phyloP scores from a whole-genome alignment of 1,140 invertebrate species.

The Kradibia gibbosae region DNA sequence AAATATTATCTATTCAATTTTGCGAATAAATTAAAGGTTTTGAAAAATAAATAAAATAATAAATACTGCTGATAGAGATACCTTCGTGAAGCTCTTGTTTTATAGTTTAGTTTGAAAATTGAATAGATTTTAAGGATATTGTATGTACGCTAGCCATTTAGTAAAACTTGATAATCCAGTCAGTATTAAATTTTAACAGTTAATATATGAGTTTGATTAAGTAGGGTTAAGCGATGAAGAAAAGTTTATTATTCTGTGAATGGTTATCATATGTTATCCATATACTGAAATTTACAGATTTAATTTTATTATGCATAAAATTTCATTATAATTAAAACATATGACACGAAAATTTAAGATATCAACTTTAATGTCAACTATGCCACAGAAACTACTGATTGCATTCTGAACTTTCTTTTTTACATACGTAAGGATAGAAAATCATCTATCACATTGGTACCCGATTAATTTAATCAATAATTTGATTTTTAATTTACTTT shows the following conservation, averaged over 20 bases:
- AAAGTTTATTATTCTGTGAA: too few species aligned
- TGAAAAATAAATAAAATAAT: too few species aligned
- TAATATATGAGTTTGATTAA: background rate
- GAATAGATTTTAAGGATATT: background rate
- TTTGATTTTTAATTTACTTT: too few species aligned
- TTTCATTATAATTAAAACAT: background rate
- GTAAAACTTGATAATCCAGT: background rate
- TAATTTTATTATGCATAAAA: too few species aligned
- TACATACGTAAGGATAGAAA: background rate
- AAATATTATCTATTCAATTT: too few species aligned
- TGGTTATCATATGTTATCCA: too few species aligned
- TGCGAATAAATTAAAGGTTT: too few species aligned
- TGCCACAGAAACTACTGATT: background rate
- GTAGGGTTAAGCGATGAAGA: too few species aligned
- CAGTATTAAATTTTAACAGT: background rate
- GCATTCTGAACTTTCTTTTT: background rate
- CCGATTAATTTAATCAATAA: too few species aligned
- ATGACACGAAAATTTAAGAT: background rate
- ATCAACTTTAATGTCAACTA: background rate
- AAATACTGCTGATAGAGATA: too few species aligned
- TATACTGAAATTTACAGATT: too few species aligned
- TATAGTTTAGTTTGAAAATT: background rate
- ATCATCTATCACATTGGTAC: background rate
- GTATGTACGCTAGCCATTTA: background rate
- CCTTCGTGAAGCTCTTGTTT: background rate